A percentile compares a stretch with the other conserved stretches of the same genome.
phyloP scores from a whole-genome alignment of 2,888 invertebrate genomes.

The Atrina japonica region DNA sequence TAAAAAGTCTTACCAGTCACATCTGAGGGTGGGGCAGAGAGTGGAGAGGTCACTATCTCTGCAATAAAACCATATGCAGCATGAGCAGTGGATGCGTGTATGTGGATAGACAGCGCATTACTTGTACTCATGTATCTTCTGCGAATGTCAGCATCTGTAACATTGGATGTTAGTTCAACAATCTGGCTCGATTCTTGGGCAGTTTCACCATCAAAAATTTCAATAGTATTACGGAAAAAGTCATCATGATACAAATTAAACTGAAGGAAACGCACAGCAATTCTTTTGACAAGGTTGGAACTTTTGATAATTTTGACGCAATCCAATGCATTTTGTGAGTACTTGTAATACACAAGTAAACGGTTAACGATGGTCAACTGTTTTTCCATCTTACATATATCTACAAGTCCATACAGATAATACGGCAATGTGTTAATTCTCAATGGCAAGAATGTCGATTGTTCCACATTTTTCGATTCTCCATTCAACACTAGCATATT shows the following conservation, averaged over 20 bases:
- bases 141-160: slow-evolving; percentile 55
- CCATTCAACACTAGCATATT: slow-evolving; percentile 95
- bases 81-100: slow-evolving; percentile 97
- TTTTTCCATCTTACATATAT: slow-evolving; percentile 97
- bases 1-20: no score
- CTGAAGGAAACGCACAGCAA: slow-evolving; percentile 86
- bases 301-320: slow-evolving; percentile 98
- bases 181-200: slow-evolving; percentile 84
- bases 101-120: slow-evolving; percentile 88
- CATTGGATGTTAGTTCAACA: slow-evolving; percentile 66
- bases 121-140: slow-evolving; percentile 66
- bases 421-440: slow-evolving; percentile 89
- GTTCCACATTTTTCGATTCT: slow-evolving; percentile 87
- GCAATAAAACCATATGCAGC: slow-evolving; percentile 96
- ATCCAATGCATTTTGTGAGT: slow-evolving; percentile 96
- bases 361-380: slow-evolving; percentile 94
- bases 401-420: slow-evolving; percentile 94
- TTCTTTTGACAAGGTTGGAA: slow-evolving; percentile 88
- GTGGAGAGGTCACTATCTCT: slow-evolving; percentile 95
- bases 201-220: slow-evolving; percentile 94
- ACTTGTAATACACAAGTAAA: slow-evolving; percentile 96
- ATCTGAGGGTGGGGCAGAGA: slow-evolving; percentile 53
- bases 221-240: slow-evolving; percentile 87
- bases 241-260: slow-evolving; percentile 78
- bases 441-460: slow-evolving; percentile 91